These are phyloP conservation scores for Phthorimaea operculella DNA, from an alignment of 1,140 invertebrate genomes.

Conservation along the genomic window DNA sequence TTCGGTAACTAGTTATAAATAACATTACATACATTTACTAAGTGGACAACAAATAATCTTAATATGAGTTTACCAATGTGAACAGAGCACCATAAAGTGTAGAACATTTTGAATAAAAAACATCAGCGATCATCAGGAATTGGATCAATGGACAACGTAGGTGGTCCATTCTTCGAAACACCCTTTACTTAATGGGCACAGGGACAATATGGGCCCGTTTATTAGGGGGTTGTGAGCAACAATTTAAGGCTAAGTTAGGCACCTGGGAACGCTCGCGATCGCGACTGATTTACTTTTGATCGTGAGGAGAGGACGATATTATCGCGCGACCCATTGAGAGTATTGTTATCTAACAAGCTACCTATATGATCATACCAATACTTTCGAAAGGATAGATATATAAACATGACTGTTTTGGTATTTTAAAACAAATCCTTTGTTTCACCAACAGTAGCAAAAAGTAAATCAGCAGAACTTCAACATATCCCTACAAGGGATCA, in stretches of 20 bases:
- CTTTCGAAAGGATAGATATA: too few species aligned
- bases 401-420: too few species aligned
- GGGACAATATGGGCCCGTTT: constrained; percentile 24
- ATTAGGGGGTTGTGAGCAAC: constrained; percentile 26
- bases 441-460: too few species aligned
- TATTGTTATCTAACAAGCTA: constrained; percentile 35
- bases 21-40: not conserved
- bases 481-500: too few species aligned
- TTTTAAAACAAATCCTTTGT: too few species aligned
- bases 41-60: constrained; percentile 20
- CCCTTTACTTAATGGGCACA: constrained; percentile 31
- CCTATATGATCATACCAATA: not conserved
- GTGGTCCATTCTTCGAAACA: constrained; percentile 50
- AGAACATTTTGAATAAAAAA: constrained; percentile 1
- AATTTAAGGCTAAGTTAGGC: constrained; percentile 32
- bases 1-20: too few species aligned
- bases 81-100: constrained; percentile 28
- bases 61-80: constrained; percentile 19
- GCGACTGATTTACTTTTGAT: constrained; percentile 53
- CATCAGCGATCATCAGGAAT: constrained; percentile 27
- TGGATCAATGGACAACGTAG: constrained; percentile 37
- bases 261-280: constrained; percentile 29
- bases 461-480: too few species aligned
- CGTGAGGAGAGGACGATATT: constrained; percentile 44
- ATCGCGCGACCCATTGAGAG: constrained; percentile 38